Evolutionary conservation across 2,797 vertebrate species (phyloP).

Genomic region (Steatocranus sp.): DNA sequence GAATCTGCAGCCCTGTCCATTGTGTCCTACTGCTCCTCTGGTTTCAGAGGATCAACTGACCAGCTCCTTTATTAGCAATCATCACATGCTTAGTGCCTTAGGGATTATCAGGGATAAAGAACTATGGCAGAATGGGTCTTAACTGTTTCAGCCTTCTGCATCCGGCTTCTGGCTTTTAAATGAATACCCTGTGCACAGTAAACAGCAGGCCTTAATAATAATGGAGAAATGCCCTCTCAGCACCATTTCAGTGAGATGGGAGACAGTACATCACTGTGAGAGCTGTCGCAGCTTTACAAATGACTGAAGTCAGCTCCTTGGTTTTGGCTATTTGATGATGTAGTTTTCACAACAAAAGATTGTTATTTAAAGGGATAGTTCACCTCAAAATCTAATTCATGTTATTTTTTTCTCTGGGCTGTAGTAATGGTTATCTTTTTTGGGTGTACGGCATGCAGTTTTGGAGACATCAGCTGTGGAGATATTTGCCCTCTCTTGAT

Average conservation of each 20-base stretch:
- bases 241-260: constrained; percentile 3
- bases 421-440: background rate
- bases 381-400: background rate
- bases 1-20: background rate
- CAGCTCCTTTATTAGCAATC: constrained; percentile 52
- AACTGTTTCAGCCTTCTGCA: constrained; percentile 27
- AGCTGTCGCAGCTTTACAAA: background rate
- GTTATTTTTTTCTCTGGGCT: background rate
- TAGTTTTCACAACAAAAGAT: background rate
- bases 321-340: background rate
- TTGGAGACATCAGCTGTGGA: background rate
- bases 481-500: background rate
- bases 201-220: constrained; percentile 37
- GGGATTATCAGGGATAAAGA: constrained; percentile 65
- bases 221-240: constrained; percentile 32
- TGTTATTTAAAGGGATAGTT: background rate
- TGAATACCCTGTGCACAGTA: constrained; percentile 31
- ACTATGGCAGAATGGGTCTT: constrained; percentile 38
- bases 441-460: background rate
- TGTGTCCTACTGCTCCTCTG: background rate
- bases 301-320: constrained; percentile 3
- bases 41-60: constrained; percentile 40
- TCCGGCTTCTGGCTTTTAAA: constrained; percentile 34
- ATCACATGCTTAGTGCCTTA: constrained; percentile 63
- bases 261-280: constrained; percentile 1